A percentile compares a stretch with the other conserved stretches of the same genome.
Evolutionary conservation across 2,797 vertebrate genomes (phyloP).

Genomic region (Falco novaeseelandiae): DNA sequence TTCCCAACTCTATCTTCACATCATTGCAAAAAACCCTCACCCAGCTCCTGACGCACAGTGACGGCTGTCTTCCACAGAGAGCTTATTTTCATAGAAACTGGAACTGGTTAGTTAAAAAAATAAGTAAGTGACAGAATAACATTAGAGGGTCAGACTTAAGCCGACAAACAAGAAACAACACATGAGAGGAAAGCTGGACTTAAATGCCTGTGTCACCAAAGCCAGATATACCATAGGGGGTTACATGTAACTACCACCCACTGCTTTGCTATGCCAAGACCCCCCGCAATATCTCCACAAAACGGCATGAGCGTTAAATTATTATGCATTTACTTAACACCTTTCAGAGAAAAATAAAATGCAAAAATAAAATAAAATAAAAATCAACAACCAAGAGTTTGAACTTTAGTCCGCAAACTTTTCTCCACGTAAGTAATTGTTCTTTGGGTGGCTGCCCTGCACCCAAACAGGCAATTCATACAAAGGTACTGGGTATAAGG

Average conservation of each 20-base stretch:
- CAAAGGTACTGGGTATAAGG: not conserved
- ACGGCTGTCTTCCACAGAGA: not conserved
- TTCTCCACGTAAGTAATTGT: not conserved
- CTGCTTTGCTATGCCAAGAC: not conserved
- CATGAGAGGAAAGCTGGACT: not conserved
- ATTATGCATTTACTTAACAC: not conserved
- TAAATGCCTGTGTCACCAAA: not conserved
- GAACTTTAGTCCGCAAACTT: not conserved
- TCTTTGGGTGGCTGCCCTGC: not conserved
- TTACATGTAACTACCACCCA: not conserved
- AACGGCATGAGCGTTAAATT: not conserved
- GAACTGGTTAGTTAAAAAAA: not conserved
- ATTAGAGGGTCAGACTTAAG: not conserved
- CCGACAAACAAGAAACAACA: not conserved
- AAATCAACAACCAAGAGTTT: not conserved
- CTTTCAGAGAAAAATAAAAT: not conserved
- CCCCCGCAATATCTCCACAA: rapidly evolving
- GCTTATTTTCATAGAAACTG: not conserved
- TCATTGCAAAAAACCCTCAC: not conserved
- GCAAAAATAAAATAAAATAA: not conserved
- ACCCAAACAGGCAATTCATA: not conserved
- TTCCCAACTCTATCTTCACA: not conserved
- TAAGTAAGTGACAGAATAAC: not conserved
- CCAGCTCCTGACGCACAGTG: not conserved
- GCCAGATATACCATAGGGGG: not conserved